These are phyloP conservation scores for Trichomalopsis sarcophagae DNA, from an alignment of 1,140 invertebrate genomes.

Conservation along the genomic window DNA sequence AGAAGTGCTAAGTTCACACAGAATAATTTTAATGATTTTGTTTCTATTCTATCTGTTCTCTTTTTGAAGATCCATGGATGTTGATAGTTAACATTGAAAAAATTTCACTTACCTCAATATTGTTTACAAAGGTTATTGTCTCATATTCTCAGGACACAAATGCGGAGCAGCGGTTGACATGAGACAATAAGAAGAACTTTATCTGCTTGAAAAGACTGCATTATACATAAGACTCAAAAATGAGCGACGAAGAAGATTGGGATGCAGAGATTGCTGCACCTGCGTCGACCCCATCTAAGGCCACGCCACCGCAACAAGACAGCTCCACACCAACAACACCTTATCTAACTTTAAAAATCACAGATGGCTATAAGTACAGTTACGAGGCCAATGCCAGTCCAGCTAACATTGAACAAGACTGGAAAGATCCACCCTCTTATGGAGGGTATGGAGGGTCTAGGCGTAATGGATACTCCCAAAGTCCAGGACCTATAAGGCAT, in stretches of 20 bases:
- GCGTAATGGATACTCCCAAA: constrained; percentile 41
- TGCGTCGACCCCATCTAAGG: background rate
- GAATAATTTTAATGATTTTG: background rate
- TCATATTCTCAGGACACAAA: background rate
- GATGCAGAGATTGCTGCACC: background rate
- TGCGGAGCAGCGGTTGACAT: background rate
- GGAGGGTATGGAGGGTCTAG: constrained; percentile 17
- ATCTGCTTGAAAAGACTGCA: background rate
- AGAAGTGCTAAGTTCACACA: background rate
- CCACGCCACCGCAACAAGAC: background rate
- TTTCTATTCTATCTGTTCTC: background rate
- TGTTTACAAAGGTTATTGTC: background rate
- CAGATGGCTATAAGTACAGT: constrained; percentile 51
- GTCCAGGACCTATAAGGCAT: constrained; percentile 17
- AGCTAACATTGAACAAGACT: constrained; percentile 50
- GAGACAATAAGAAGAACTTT: background rate
- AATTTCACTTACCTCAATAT: too few relatives aligned
- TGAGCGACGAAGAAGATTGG: constrained; percentile 52
- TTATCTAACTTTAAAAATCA: constrained; percentile 44
- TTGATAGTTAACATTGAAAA: too few relatives aligned
- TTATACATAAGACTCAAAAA: background rate
- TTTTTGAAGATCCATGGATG: too few relatives aligned
- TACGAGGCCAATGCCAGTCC: constrained; percentile 50
- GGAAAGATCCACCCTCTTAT: constrained; percentile 42
- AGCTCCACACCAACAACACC: constrained; percentile 3